A percentile compares a stretch with the other conserved stretches of the same genome.
These are phyloP conservation scores for Phenganax stokvisi DNA, from an alignment of 92 coral and sea anemone species.

Conservation along the genomic window DNA sequence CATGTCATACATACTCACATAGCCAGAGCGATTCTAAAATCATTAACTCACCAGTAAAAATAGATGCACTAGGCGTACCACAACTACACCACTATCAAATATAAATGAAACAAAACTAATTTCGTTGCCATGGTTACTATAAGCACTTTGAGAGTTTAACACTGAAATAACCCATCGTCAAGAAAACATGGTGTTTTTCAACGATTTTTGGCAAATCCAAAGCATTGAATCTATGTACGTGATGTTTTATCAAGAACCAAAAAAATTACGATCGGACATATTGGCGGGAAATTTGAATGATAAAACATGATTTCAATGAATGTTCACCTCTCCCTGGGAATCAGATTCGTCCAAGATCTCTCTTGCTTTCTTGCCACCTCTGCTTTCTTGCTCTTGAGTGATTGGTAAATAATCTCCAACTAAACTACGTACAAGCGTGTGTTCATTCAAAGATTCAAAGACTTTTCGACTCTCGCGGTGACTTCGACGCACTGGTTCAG, in stretches of 20 bases:
- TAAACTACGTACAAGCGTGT: constrained; percentile 43
- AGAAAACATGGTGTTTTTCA: neutral
- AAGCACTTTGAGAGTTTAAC: neutral
- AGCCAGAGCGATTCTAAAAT: constrained; percentile 27
- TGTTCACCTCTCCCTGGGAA: constrained; percentile 59
- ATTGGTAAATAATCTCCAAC: constrained; percentile 47
- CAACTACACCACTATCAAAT: neutral
- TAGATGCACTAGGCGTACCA: neutral
- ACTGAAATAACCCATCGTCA: neutral
- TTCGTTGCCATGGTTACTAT: constrained; percentile 16
- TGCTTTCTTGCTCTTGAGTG: constrained; percentile 21
- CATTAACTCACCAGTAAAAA: neutral
- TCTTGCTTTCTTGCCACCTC: constrained; percentile 42
- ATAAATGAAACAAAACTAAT: neutral
- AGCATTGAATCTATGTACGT: too few relatives aligned
- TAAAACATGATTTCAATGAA: neutral
- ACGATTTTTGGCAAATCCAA: too few relatives aligned
- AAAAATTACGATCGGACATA: constrained; percentile 15
- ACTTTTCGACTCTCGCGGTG: constrained; percentile 75
- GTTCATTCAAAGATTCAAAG: constrained; percentile 75
- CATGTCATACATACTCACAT: constrained; percentile 81
- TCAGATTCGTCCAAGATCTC: constrained; percentile 46
- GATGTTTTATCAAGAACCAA: too few relatives aligned
- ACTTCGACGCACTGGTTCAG: constrained; percentile 63
- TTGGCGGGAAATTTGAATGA: constrained; percentile 98